Percentiles rank a stretch among this genome's conserved stretches.
Conservation (phyloP, 2,113 vertebrate genomes). For the Phrynocephalus versicolor region DNA sequence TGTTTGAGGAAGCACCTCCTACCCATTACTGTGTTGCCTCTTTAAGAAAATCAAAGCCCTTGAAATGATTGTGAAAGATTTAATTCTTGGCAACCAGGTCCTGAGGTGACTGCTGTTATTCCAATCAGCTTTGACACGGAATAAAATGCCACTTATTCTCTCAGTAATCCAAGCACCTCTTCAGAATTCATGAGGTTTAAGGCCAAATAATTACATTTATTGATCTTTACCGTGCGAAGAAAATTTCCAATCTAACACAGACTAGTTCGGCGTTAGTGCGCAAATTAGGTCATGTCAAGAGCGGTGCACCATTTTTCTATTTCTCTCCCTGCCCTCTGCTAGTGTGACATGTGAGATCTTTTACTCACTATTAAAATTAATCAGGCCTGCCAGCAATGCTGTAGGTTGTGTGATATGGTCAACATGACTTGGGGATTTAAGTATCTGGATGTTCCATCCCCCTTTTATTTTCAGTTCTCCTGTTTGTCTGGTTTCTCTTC, state of each 20-base stretch:
- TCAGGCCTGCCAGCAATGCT: neutral
- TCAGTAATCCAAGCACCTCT: slow-evolving; percentile 55
- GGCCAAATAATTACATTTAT: slow-evolving; percentile 73
- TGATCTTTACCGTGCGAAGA: slow-evolving; percentile 64
- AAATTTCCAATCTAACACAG: slow-evolving; percentile 65
- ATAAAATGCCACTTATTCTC: slow-evolving; percentile 64
- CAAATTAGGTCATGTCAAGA: slow-evolving; percentile 43
- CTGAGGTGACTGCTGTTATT: slow-evolving; percentile 56
- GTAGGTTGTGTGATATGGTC: fast-evolving
- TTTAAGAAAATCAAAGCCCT: slow-evolving; percentile 35
- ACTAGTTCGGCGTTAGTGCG: slow-evolving; percentile 41
- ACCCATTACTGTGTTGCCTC: slow-evolving; percentile 22
- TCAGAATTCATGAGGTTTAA: slow-evolving; percentile 72
- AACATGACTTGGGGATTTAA: neutral
- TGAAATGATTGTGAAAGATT: slow-evolving; percentile 7
- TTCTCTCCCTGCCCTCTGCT: slow-evolving; percentile 15
- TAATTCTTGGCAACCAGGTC: slow-evolving; percentile 17
- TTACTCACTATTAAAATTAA: slow-evolving; percentile 13
- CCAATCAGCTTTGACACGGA: slow-evolving; percentile 60
- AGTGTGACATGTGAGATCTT: slow-evolving; percentile 5
- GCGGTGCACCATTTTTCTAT: slow-evolving; percentile 22
- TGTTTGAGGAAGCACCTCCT: neutral
- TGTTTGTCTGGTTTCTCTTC: neutral
- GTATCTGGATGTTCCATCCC: neutral
- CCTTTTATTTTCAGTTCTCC: slow-evolving; percentile 8